Conservation (phyloP, 2,113 vertebrate genomes). For the Sapayoa aenigma region DNA sequence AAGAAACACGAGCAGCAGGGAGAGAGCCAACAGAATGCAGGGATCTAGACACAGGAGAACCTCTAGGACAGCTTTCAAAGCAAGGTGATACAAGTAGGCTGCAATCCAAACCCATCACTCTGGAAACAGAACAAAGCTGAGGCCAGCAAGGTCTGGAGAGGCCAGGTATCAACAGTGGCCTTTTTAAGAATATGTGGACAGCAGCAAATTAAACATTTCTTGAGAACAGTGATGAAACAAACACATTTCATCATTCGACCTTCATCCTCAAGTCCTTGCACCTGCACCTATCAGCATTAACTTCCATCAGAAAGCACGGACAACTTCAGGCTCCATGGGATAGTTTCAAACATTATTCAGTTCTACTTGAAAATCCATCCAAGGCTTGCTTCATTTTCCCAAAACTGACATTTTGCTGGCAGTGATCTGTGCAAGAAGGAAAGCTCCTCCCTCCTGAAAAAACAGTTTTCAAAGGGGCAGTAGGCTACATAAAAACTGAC, state of each 20-base stretch:
- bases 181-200: neutral
- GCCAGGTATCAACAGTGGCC: fast-evolving
- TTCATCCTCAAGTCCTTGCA: neutral
- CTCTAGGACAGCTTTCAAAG: neutral
- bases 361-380: neutral
- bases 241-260: neutral
- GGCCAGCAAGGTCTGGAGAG: fast-evolving
- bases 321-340: neutral
- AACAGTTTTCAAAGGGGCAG: neutral
- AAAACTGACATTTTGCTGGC: neutral
- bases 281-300: neutral
- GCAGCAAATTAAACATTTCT: neutral
- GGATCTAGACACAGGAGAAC: neutral
- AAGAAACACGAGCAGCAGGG: neutral
- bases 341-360: neutral
- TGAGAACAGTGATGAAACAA: neutral
- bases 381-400: neutral
- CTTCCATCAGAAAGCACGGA: neutral
- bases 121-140: neutral
- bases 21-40: neutral
- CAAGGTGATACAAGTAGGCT: neutral
- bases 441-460: neutral
- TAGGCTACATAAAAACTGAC: neutral
- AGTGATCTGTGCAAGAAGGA: neutral
- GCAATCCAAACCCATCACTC: neutral